A percentile compares a stretch with the other conserved stretches of the same genome.
Conservation (phyloP, 2,888 invertebrate genomes). For the Oligia strigilis region DNA sequence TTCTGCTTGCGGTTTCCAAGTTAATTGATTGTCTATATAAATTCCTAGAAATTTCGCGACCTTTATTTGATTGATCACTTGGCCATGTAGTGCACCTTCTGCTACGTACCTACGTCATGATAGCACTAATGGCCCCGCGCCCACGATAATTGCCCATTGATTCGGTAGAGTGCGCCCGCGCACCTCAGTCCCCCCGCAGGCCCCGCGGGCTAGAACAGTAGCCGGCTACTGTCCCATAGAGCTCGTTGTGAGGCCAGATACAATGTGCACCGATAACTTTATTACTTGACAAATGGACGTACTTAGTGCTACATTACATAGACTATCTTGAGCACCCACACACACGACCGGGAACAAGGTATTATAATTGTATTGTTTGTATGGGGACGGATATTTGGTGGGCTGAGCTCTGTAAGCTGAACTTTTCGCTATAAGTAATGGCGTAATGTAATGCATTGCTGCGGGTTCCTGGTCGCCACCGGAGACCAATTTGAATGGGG, state of each 20-base stretch:
- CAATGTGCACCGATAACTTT: conserved; percentile 47
- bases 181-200: neutral
- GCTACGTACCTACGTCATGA: neutral
- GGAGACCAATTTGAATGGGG: conserved; percentile 44
- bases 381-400: neutral
- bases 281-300: conserved; percentile 43
- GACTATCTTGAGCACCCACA: conserved; percentile 16
- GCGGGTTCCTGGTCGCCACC: neutral
- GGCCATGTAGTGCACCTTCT: conserved; percentile 32
- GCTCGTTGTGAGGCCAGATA: conserved; percentile 45
- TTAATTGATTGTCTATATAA: no score
- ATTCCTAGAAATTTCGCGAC: no score
- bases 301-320: conserved; percentile 15
- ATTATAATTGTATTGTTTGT: neutral
- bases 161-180: conserved; percentile 65
- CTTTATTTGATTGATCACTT: no score
- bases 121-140: conserved; percentile 53
- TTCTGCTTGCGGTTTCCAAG: no score
- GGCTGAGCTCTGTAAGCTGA: neutral
- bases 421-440: neutral
- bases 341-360: neutral
- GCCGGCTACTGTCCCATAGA: conserved; percentile 44
- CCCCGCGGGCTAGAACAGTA: conserved; percentile 26
- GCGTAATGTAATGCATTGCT: neutral
- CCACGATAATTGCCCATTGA: conserved; percentile 74